Conservation (phyloP, 2,888 invertebrate species). For the Drosophila mimica region DNA sequence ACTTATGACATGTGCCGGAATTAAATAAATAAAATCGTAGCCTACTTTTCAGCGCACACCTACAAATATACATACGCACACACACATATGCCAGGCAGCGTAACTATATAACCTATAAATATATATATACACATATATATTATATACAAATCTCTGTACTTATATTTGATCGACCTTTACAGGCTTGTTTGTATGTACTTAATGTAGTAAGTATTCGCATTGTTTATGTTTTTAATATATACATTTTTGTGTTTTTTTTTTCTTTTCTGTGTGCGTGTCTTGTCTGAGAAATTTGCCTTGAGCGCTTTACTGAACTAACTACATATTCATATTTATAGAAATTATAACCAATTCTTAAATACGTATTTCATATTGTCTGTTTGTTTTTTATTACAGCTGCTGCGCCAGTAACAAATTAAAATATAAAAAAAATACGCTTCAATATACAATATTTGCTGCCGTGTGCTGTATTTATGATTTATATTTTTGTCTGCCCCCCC, state of each 20-base stretch:
- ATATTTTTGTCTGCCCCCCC: slow-evolving; percentile 13
- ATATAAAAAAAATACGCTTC: slow-evolving; percentile 54
- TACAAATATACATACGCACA: slow-evolving; percentile 22
- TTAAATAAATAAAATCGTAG: slow-evolving; percentile 28
- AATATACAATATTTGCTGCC: slow-evolving; percentile 61
- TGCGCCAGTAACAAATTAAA: slow-evolving; percentile 65
- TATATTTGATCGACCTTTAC: slow-evolving; percentile 70
- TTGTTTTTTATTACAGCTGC: slow-evolving; percentile 73
- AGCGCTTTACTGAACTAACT: slow-evolving; percentile 41
- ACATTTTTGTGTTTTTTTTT: slow-evolving; percentile 1
- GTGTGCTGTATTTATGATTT: slow-evolving; percentile 38
- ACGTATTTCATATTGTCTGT: slow-evolving; percentile 45
- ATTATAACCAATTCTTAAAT: slow-evolving; percentile 13
- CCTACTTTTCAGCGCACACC: slow-evolving; percentile 20
- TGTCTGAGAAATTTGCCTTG: slow-evolving; percentile 24
- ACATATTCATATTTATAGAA: slow-evolving; percentile 18
- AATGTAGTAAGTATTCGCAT: slow-evolving; percentile 75
- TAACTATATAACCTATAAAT: slow-evolving; percentile 21
- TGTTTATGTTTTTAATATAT: slow-evolving; percentile 30
- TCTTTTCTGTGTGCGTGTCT: slow-evolving; percentile 31
- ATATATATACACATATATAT: slow-evolving; percentile 32
- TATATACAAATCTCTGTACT: slow-evolving; percentile 37
- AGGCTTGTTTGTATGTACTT: slow-evolving; percentile 83
- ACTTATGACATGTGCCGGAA: slow-evolving; percentile 33
- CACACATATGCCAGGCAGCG: slow-evolving; percentile 26